These are phyloP conservation scores for Brachionus koreanus DNA, from an alignment of 1,140 invertebrate species.

Conservation along the genomic window DNA sequence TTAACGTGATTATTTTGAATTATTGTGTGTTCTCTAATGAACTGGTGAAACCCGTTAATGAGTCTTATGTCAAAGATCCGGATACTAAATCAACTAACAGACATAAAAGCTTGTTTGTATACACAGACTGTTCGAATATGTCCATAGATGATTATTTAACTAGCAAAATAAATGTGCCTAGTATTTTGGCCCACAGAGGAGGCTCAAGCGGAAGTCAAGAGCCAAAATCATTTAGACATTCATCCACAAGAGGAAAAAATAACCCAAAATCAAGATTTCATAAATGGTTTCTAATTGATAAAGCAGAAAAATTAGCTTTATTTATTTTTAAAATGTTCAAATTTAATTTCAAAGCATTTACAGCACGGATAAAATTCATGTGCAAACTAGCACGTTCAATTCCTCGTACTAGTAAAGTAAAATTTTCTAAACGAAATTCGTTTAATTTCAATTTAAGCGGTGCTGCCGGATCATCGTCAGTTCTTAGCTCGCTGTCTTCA, in stretches of 20 bases:
- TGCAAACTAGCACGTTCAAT: background rate
- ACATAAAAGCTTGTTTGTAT: background rate
- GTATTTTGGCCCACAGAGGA: background rate
- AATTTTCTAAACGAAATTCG: background rate
- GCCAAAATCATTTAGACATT: background rate
- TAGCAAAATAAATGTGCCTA: background rate
- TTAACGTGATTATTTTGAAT: conserved; percentile 2
- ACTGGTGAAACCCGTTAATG: background rate
- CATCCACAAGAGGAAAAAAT: background rate
- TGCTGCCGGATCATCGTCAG: background rate
- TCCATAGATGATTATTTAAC: background rate
- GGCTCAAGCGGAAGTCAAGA: background rate
- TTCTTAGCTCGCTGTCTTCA: background rate
- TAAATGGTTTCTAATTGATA: background rate
- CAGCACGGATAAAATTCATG: background rate
- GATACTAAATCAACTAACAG: background rate
- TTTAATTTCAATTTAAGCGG: background rate
- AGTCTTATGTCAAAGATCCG: background rate
- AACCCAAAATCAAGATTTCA: background rate
- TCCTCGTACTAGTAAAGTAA: background rate
- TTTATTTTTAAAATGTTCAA: background rate
- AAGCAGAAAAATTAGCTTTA: background rate
- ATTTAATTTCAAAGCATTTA: background rate
- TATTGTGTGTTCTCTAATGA: conserved; percentile 21
- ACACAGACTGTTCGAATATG: conserved; percentile 22